phyloP scores from a whole-genome alignment of 2,113 vertebrate genomes.

The Benitochromis conjunctus region DNA sequence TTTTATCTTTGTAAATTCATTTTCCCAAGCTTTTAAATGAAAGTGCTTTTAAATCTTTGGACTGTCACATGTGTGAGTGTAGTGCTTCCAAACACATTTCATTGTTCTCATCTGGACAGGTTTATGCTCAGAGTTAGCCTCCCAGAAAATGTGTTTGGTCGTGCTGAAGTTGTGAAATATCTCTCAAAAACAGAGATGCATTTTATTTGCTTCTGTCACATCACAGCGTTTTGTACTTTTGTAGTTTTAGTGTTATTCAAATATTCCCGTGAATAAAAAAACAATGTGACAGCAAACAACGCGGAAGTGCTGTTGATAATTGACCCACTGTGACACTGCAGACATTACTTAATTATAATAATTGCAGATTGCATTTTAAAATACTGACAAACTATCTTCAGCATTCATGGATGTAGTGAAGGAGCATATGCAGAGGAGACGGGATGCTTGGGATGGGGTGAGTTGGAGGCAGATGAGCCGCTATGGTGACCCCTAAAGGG shows the following conservation, averaged over 20 bases:
- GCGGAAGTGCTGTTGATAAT: background rate
- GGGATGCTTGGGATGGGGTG: background rate
- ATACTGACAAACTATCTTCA: background rate
- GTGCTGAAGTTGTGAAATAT: background rate
- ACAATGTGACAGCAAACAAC: background rate
- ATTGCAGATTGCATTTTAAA: background rate
- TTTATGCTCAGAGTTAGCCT: background rate
- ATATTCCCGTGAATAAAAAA: background rate
- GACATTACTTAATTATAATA: no score
- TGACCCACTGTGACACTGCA: background rate
- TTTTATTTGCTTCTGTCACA: background rate
- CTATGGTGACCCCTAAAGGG: background rate
- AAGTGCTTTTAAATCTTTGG: constrained; percentile 2
- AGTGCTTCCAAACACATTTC: background rate
- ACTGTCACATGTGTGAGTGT: background rate
- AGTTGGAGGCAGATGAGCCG: background rate
- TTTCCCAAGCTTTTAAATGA: background rate
- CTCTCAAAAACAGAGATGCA: background rate
- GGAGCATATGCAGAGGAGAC: background rate
- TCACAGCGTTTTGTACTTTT: background rate
- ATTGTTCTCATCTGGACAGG: background rate
- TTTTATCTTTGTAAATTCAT: constrained; percentile 23
- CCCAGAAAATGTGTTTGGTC: background rate
- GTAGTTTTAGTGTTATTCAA: background rate
- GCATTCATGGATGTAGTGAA: background rate